phyloP scores from a whole-genome alignment of 2,888 invertebrate species.

The Embidobia sp. region DNA sequence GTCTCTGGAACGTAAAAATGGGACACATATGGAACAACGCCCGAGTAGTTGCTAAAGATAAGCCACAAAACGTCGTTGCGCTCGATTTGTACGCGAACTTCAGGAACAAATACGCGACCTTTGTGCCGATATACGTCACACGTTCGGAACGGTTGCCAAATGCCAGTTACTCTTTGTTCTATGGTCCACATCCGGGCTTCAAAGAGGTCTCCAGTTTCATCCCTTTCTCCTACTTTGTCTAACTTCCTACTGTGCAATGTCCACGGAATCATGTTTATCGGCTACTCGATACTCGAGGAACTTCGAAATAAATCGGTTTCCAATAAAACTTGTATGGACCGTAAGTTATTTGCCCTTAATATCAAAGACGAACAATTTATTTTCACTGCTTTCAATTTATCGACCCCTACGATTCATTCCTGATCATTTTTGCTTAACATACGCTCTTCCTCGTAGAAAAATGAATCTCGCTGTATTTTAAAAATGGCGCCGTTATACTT shows the following conservation, averaged over 20 bases:
- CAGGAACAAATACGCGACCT: constrained; percentile 61
- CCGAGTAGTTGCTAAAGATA: constrained; percentile 33
- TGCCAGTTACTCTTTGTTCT: constrained; percentile 64
- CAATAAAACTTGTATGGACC: constrained; percentile 61
- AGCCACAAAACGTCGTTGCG: constrained; percentile 35
- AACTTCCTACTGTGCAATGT: constrained; percentile 53
- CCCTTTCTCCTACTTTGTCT: constrained; percentile 52
- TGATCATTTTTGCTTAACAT: constrained; percentile 20
- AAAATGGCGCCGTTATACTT: no score
- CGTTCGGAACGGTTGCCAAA: constrained; percentile 61
- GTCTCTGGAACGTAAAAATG: no score
- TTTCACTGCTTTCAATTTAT: constrained; percentile 47
- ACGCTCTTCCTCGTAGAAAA: no score
- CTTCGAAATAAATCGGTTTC: constrained; percentile 62
- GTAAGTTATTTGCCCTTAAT: constrained; percentile 62
- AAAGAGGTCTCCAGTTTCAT: constrained; percentile 64
- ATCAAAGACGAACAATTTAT: constrained; percentile 52
- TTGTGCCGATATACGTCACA: constrained; percentile 61
- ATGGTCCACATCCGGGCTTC: constrained; percentile 60
- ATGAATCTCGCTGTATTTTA: no score
- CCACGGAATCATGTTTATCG: constrained; percentile 59
- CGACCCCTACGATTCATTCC: constrained; percentile 33
- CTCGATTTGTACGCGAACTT: constrained; percentile 50
- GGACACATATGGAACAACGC: no score
- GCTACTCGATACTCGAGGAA: constrained; percentile 54